Conservation (phyloP, 2,113 vertebrate genomes). For the Gymnorhina tibicen region DNA sequence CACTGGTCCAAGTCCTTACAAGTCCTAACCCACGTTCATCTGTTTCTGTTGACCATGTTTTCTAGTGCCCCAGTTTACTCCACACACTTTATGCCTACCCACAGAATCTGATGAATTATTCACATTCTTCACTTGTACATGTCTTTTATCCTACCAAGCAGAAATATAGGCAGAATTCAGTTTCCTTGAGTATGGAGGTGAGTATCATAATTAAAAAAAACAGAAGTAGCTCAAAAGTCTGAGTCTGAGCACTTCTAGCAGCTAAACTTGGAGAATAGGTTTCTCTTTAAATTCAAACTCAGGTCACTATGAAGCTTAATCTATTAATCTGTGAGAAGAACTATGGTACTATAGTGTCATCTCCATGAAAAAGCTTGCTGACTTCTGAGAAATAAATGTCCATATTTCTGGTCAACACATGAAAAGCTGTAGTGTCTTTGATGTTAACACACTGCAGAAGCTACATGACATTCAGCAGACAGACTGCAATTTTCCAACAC, state of each 20-base stretch:
- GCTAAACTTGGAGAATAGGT: neutral
- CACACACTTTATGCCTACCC: neutral
- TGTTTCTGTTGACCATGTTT: neutral
- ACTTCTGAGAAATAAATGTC: neutral
- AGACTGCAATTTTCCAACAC: neutral
- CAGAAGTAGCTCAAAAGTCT: neutral
- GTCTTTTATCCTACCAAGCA: neutral
- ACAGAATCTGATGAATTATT: neutral
- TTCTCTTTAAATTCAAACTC: neutral
- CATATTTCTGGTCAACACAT: neutral
- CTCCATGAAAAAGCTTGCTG: neutral
- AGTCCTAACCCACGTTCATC: neutral
- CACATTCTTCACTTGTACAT: neutral
- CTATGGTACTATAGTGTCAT: neutral
- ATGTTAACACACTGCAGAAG: neutral
- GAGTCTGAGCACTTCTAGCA: neutral
- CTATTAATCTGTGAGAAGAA: neutral
- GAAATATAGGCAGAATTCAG: neutral
- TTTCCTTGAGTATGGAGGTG: neutral
- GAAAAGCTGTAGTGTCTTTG: neutral
- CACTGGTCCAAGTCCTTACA: neutral
- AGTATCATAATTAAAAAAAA: neutral
- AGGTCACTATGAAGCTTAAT: neutral
- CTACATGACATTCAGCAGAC: neutral
- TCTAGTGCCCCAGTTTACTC: neutral